Base-by-base conservation (phyloP, 2,797 vertebrate species). In the Notamacropus eugenii region DNA sequence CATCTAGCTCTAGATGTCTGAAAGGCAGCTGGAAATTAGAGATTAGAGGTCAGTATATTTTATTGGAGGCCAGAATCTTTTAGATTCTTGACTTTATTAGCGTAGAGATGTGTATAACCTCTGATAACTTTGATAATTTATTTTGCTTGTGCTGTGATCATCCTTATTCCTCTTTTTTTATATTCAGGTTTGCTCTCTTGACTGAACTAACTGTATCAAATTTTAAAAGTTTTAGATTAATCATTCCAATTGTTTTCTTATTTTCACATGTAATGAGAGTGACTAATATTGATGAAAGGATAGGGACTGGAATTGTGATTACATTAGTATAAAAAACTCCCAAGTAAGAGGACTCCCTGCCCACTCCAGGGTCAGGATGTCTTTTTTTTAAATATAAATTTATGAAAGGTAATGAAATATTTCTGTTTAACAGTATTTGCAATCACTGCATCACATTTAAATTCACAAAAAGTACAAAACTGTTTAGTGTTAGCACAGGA, bases 371-470 rank as follows among this genome's bases (percentile, higher is more conserved):
- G 14, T 5, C 31, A n/a, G 12, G 34, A 19, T n/a, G n/a, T 67
- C 62, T 67, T 67, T 19, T 5, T 58, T 94, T 91, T 97, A 13
- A 96, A 96, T 94, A 58, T 90, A 96, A 93, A 92, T 52, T 46
- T 5, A 93, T 93, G 54, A 97, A 67, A 92, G 93, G 28, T 27
- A 74, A 16, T 96, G 62, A 96, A 52, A 74, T 94, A 94, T 28
- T 74, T 58, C 59, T 27, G 90, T 40, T n/a, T 54, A n/a, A 9
- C 56, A 29, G 2, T 19, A 95, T 93, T 97, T 58, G 90, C 46
- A 97, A 62, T 91, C 82, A 95, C 40, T 93, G 90, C 90, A 82
- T 90, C 82, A 92, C 27, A 87, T 92, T 90, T 96, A 92, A 22
- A 62, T 57, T 34, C 93, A 55, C 16, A 92, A 82, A 29, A 52